Base-by-base conservation (phyloP, 2,113 vertebrate genomes). In the Indicator indicator region DNA sequence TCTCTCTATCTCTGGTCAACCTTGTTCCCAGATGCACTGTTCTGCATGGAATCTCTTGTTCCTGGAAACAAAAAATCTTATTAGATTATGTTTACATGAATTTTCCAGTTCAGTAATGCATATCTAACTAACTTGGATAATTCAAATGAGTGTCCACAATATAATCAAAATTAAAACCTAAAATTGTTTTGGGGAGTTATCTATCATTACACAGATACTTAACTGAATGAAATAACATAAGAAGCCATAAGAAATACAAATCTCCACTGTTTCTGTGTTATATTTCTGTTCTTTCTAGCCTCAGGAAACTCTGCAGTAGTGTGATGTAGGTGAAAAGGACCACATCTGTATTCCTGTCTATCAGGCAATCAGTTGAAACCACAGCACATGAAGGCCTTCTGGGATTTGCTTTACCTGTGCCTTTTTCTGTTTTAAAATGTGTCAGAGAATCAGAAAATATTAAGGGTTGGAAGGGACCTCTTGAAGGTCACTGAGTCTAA, bases 91-190 rank as follows among this genome's bases (percentile, higher is more conserved):
- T 86, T 91, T 91, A 88, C 79, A 93, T 77, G 46, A 68, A 88
- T 88, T 96, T 95, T 94, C 85, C 75, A 74, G 69, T 70, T 69
- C 80, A 77, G 48, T 81, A 94, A 93, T 83, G 86, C 79, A 44
- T 88, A 86, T 76, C 83, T 59, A 86, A 93, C 33, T 73, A 77
- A 67, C 20, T 21, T 68, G 60, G n/a, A 76, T 83, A 91, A 83
- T 83, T 80, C 86, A 77, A 85, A 55, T 83, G 80, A 90, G 32
- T 64, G 27, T 77, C 60, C 11, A 24, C 59, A 32, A 9, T 52
- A 83, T 67, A 93, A 88, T 71, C 42, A 56, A 77, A 91, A 91
- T 80, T 86, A 89, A 96, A 74, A 80, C 7, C 28, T 85, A 28
- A 85, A 93, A 83, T 71, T 63, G 15, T 50, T 69, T 93, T 44